Conservation (phyloP, 2,113 vertebrate species). For the Sus scrofa region DNA sequence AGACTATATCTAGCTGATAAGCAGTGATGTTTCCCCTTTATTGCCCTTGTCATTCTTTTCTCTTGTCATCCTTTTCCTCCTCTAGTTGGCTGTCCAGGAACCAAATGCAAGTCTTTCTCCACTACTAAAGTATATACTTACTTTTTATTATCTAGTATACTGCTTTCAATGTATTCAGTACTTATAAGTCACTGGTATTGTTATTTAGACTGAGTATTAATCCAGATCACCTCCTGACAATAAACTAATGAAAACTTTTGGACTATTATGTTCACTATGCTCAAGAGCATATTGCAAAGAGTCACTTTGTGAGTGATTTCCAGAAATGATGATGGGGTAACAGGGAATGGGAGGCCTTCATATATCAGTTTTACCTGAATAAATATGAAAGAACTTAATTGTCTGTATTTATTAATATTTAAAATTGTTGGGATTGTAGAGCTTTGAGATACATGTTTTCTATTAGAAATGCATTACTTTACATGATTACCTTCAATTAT, state of each 20-base stretch:
- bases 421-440: neutral
- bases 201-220: neutral
- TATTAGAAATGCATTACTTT: neutral
- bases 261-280: neutral
- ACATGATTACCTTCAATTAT: neutral
- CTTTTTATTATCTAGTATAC: neutral
- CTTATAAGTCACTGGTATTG: neutral
- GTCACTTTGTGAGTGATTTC: neutral
- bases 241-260: conserved; percentile 7
- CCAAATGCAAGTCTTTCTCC: neutral
- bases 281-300: neutral
- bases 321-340: neutral
- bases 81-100: neutral
- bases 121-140: neutral
- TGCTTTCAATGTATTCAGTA: neutral
- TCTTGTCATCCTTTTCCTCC: neutral
- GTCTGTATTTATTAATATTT: neutral
- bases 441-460: neutral
- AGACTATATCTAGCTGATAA: neutral
- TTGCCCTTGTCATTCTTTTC: neutral
- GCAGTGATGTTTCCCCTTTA: neutral
- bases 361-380: neutral
- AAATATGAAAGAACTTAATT: neutral
- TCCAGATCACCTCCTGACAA: neutral
- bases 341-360: neutral